Percentiles rank a stretch among this genome's conserved stretches.
These are phyloP conservation scores for Zaprionus davidi DNA, from an alignment of 1,140 invertebrate genomes.

Conservation along the genomic window DNA sequence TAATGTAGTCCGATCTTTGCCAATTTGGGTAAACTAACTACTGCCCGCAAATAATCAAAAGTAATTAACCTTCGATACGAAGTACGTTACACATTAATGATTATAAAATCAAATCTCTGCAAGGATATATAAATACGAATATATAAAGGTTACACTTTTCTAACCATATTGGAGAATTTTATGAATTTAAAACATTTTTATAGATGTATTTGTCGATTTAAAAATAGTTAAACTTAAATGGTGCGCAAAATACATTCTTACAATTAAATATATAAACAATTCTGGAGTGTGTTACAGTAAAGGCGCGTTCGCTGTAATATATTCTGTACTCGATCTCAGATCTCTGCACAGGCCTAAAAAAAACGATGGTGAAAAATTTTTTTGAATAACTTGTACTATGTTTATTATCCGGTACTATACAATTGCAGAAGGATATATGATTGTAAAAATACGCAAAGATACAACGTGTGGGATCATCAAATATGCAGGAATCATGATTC, in stretches of 20 bases:
- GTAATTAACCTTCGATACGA: background rate
- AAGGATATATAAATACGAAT: background rate
- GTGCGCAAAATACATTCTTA: background rate
- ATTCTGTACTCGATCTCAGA: background rate
- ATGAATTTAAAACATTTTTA: conserved; percentile 25
- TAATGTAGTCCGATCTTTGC: background rate
- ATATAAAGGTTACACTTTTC: conserved; percentile 3
- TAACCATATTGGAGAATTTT: conserved; percentile 24
- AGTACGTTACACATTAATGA: background rate
- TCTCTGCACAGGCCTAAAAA: background rate
- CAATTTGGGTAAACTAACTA: background rate
- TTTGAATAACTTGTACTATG: background rate
- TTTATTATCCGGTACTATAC: background rate
- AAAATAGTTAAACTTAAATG: conserved; percentile 21
- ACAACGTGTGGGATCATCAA: background rate
- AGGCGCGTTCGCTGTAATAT: conserved; percentile 2
- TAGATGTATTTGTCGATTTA: conserved; percentile 21
- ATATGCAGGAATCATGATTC: background rate
- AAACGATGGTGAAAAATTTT: background rate
- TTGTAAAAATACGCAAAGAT: background rate
- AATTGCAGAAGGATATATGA: background rate
- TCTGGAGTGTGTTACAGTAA: background rate
- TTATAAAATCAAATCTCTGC: background rate
- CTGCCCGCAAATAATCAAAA: conserved; percentile 4
- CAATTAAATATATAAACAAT: conserved; percentile 3